Base-by-base conservation (phyloP, 2,888 invertebrate species). In the Terebella lapidaria region DNA sequence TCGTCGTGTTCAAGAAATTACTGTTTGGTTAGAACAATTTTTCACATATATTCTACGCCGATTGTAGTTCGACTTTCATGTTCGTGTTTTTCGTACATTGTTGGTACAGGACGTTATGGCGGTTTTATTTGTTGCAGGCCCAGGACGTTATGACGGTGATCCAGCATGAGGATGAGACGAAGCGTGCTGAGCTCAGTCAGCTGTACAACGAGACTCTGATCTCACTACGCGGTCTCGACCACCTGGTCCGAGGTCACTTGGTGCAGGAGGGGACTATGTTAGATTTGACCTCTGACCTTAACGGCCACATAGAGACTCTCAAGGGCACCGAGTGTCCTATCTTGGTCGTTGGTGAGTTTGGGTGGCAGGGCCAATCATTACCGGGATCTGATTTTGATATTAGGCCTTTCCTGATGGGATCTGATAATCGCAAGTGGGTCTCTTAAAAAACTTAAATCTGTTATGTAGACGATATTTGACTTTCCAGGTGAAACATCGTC, bases 401-500 rank as follows among this genome's bases (percentile, higher is more conserved):
- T n/a, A n/a, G n/a, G n/a, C n/a, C n/a, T n/a, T n/a, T n/a, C n/a
- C n/a, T n/a, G n/a, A n/a, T n/a, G n/a, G n/a, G n/a, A n/a, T n/a
- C n/a, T n/a, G n/a, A n/a, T n/a, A n/a, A n/a, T n/a, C n/a, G n/a
- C n/a, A n/a, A n/a, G n/a, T n/a, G n/a, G n/a, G n/a, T n/a, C n/a
- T n/a, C n/a, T n/a, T n/a, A n/a, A n/a, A n/a, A n/a, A n/a, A n/a
- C n/a, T n/a, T n/a, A n/a, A n/a, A n/a, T n/a, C n/a, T n/a, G n/a
- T n/a, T n/a, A n/a, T n/a, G n/a, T n/a, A n/a, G n/a, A n/a, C n/a
- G n/a, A n/a, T n/a, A n/a, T 10, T 35, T 35, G 10, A 35, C 3
- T 55, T 55, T 22, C 3, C 63, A 76, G 76, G 76, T 4, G 75
- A 75, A 60, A 76, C 76, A 22, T 71, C 71, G 20, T 73, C 74